Evolutionary conservation across 2,888 invertebrate species (phyloP).

Genomic region (Thymelicus sylvestris): DNA sequence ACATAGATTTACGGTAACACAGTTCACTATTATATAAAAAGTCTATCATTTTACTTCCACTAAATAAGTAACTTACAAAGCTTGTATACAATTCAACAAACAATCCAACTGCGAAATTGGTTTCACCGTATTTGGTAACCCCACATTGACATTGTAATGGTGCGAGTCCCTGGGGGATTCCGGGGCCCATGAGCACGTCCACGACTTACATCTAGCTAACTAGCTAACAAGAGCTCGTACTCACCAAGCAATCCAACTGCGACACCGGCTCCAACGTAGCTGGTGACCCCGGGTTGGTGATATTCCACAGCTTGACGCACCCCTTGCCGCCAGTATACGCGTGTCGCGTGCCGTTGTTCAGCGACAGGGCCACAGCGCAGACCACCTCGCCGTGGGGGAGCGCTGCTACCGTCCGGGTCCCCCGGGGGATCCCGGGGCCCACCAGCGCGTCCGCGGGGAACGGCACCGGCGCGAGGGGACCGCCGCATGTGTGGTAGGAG

Average conservation of each 20-base stretch:
- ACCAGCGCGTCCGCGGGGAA: conserved; percentile 97
- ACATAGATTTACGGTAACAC: too few species aligned
- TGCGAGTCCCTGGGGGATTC: too few species aligned
- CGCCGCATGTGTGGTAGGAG: conserved; percentile 97
- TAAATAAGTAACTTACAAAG: too few species aligned
- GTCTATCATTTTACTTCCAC: too few species aligned
- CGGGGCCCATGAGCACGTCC: too few species aligned
- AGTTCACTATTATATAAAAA: too few species aligned
- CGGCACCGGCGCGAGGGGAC: conserved; percentile 95
- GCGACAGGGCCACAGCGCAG: conserved; percentile 97
- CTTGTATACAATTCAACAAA: conserved; percentile 82
- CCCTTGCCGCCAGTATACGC: conserved; percentile 99
- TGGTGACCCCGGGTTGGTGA: conserved; percentile 92
- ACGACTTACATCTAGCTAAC: too few species aligned
- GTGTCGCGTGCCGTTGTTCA: conserved; percentile 89
- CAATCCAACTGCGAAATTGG: conserved; percentile 96
- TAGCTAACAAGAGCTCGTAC: conserved; percentile 42
- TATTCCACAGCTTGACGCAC: conserved; percentile 98
- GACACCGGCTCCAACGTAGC: conserved; percentile 95
- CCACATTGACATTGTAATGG: conserved; percentile 83
- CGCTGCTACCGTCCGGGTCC: conserved; percentile 95
- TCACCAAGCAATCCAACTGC: conserved; percentile 94
- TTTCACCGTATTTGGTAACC: conserved; percentile 93
- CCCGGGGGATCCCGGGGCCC: conserved; percentile 96
- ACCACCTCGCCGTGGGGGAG: conserved; percentile 98